Evolutionary conservation across 2,888 invertebrate species (phyloP).

Genomic region (Sycophila texana): DNA sequence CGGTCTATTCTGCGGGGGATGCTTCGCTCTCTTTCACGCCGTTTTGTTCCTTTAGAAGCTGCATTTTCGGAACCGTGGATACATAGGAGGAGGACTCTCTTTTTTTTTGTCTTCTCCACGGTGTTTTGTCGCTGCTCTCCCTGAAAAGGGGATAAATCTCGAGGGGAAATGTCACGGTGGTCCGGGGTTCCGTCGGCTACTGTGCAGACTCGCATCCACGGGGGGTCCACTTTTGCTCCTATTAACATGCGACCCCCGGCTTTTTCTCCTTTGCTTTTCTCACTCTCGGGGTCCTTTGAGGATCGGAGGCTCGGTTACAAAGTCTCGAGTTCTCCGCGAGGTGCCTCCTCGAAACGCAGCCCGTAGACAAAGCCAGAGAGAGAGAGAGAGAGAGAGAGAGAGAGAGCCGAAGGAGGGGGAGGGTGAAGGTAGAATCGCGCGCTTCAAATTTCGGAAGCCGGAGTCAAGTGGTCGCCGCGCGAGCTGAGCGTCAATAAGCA

Average conservation of each 20-base stretch:
- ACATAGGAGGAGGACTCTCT: not conserved
- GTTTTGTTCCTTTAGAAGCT: not conserved
- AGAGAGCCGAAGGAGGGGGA: no score
- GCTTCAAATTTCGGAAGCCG: constrained; percentile 47
- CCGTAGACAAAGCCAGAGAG: not conserved
- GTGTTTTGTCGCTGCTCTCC: not conserved
- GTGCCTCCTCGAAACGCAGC: not conserved
- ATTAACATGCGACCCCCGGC: constrained; percentile 21
- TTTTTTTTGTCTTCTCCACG: constrained; percentile 1
- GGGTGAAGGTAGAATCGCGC: not conserved
- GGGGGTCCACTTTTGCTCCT: constrained; percentile 44
- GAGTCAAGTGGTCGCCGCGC: constrained; percentile 47
- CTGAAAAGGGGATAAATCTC: constrained; percentile 67
- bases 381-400: not conserved
- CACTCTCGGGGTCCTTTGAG: not conserved
- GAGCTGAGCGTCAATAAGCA: constrained; percentile 8
- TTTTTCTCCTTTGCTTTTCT: constrained; percentile 12
- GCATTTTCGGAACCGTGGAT: not conserved
- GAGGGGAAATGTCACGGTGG: constrained; percentile 70
- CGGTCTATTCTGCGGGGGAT: not conserved
- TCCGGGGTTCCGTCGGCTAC: constrained; percentile 56
- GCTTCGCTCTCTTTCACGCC: constrained; percentile 9
- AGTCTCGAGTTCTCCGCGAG: not conserved
- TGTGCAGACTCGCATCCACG: not conserved
- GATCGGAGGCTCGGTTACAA: not conserved